Evolutionary conservation across 2,797 vertebrate genomes (phyloP), one percentile per base, ranked within the genome.

Genomic region (Paguma larvata): DNA sequence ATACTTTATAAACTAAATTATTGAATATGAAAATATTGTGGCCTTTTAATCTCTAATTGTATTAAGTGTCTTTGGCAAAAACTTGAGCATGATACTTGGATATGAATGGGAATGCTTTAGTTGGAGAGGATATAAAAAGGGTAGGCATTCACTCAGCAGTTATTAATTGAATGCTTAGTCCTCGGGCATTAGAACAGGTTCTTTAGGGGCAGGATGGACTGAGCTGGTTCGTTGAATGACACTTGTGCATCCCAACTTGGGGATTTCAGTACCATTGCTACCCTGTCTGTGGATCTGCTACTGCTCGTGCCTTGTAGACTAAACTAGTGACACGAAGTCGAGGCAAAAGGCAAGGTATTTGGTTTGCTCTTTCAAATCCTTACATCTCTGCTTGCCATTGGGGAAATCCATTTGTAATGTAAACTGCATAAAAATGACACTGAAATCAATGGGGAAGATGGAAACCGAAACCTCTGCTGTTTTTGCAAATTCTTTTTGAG

Each of bases 341-440:
- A 73, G 19, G 48, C 53, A 53, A 86, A 82, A 78, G 73, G 4
- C 8, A 94, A 85, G 6, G 5, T 18, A 30, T 91, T 73, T 91
- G 5, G 4, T 75, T 88, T 80, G 27, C 44, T 93, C 48, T 95
- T 94, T 94, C 48, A 85, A 46, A 94, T 89, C 46, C 30, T 85
- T 46, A 18, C 0, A 8, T 95, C 56, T 89, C n/a, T 86, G 23
- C 72, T 63, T 38, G 25, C 62, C 41, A 83, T 19, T 53, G 23
- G 48, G 38, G 23, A 89, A 87, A 89, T 87, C 38, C 51, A 19
- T 70, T 91, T 86, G 10, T 79, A 91, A 83, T 23, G 75, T 77
- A 70, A 91, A 92, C 77, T 89, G 10, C 89, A 23, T 62, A 77
- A 59, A 85, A 85, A 27, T 38, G 53, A 68, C 16, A 91, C 46